Evolutionary conservation across 2,797 vertebrate genomes (phyloP).

Genomic region (Eleutherodactylus coqui): DNA sequence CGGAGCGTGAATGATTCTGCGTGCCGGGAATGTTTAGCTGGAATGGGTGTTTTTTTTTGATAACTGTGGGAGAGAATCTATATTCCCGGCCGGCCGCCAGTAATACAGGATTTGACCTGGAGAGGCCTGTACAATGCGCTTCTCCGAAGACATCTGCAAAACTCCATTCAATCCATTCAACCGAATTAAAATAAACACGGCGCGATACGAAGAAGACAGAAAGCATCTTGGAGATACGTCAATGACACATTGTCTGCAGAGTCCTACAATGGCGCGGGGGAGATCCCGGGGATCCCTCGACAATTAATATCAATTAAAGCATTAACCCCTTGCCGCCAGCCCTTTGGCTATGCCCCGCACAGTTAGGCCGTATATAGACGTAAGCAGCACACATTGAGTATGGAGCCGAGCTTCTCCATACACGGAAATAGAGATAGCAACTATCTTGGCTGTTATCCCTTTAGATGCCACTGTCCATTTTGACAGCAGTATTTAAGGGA

Average conservation of each 20-base stretch:
- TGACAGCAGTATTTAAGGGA: no score
- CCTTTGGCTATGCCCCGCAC: no score
- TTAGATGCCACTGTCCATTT: no score
- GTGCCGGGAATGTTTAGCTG: slow-evolving; percentile 11
- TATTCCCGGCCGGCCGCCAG: background rate
- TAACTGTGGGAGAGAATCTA: slow-evolving; percentile 44
- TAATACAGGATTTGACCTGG: slow-evolving; percentile 12
- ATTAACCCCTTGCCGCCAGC: no score
- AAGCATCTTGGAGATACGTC: background rate
- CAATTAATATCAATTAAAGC: background rate
- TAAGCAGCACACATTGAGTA: no score
- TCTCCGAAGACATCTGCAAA: slow-evolving; percentile 20
- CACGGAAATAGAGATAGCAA: no score
- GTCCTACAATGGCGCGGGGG: background rate
- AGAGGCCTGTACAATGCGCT: slow-evolving; percentile 4
- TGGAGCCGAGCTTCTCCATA: no score
- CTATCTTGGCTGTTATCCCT: no score
- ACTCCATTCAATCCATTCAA: background rate
- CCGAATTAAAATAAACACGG: slow-evolving; percentile 22
- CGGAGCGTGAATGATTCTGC: background rate
- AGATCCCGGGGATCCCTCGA: background rate
- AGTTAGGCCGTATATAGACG: no score
- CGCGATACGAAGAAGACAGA: background rate
- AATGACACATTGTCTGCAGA: background rate
- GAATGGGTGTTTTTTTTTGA: slow-evolving; percentile 42